Percentiles rank a stretch among this genome's conserved stretches.
Conservation (phyloP, 92 coral and sea anemone genomes). For the Bergia puertoricense region DNA sequence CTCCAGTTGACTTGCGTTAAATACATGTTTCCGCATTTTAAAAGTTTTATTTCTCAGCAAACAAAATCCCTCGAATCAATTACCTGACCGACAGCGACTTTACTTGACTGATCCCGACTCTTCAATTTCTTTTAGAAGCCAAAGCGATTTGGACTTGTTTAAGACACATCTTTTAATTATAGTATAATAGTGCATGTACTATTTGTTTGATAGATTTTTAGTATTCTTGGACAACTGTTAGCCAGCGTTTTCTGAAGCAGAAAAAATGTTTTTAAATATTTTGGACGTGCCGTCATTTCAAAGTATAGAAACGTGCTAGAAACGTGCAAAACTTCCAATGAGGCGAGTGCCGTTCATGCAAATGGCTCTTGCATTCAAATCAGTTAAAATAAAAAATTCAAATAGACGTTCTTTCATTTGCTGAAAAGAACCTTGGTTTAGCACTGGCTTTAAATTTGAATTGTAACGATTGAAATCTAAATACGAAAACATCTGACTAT, state of each 20-base stretch:
- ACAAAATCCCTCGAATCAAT: conserved; percentile 3
- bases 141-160: neutral
- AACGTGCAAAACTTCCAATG: neutral
- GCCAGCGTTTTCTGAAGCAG: neutral
- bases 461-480: neutral
- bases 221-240: no score
- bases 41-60: neutral
- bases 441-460: neutral
- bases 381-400: neutral
- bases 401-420: neutral
- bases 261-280: no score
- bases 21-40: neutral
- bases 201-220: no score
- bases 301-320: neutral
- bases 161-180: neutral
- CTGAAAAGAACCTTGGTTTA: neutral
- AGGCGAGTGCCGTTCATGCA: neutral
- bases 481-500: neutral
- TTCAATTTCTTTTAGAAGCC: neutral
- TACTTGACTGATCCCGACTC: neutral
- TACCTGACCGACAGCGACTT: neutral
- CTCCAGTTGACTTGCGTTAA: conserved; percentile 5
- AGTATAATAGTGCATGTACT: no score
- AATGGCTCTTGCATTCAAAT: neutral
- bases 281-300: neutral